These are phyloP conservation scores for Lycodopsis pacificus DNA, from an alignment of 2,797 vertebrate species.

Conservation along the genomic window DNA sequence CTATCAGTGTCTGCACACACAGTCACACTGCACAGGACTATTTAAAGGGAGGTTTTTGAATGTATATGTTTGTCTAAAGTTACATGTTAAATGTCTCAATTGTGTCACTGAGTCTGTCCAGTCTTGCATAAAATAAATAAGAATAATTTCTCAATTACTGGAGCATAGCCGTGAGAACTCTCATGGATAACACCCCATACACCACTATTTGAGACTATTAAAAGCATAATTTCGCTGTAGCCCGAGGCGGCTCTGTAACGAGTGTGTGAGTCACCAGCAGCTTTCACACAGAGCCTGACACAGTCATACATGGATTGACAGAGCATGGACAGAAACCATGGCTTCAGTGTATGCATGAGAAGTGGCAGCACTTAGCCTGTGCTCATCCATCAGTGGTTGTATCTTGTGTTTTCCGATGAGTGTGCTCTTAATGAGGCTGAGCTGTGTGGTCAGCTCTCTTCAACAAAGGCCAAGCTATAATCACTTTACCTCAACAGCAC, in stretches of 20 bases:
- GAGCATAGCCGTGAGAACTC: constrained; percentile 6
- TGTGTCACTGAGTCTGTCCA: neutral
- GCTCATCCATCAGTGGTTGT: constrained; percentile 41
- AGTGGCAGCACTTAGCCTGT: constrained; percentile 40
- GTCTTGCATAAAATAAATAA: neutral
- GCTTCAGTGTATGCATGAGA: constrained; percentile 14
- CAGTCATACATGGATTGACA: constrained; percentile 12
- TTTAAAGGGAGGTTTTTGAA: neutral
- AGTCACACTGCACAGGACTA: neutral
- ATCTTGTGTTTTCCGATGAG: constrained; percentile 48
- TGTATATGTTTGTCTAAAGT: constrained; percentile 8
- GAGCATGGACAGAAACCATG: constrained; percentile 7
- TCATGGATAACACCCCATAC: constrained; percentile 32
- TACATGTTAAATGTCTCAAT: neutral
- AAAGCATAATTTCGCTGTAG: constrained; percentile 36
- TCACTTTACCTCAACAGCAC: constrained; percentile 36
- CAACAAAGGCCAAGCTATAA: constrained; percentile 61
- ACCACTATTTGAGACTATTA: constrained; percentile 49
- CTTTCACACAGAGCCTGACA: constrained; percentile 37
- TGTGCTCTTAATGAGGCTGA: constrained; percentile 58
- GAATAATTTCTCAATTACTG: constrained; percentile 9
- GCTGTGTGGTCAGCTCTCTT: constrained; percentile 57
- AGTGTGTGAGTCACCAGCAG: constrained; percentile 37
- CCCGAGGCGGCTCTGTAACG: constrained; percentile 32
- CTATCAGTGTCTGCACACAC: neutral